Evolutionary conservation across 2,113 vertebrate genomes (phyloP).

Genomic region (Tachysurus vachellii): DNA sequence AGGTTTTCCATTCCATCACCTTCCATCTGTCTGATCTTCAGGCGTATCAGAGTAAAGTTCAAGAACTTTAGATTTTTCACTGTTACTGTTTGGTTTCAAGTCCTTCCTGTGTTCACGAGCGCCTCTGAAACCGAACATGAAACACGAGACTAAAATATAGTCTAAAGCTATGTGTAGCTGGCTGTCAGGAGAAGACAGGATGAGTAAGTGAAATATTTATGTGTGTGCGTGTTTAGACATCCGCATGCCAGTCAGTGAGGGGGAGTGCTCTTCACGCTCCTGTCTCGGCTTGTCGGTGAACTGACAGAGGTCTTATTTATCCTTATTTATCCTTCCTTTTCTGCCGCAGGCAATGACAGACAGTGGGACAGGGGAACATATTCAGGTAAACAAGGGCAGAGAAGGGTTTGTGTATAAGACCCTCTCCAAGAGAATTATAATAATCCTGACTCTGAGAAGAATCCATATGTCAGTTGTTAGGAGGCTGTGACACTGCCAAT

Average conservation of each 20-base stretch:
- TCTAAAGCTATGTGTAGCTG: neutral
- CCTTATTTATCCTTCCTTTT: slow-evolving; percentile 32
- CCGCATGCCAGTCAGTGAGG: slow-evolving; percentile 13
- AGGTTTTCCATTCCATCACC: neutral
- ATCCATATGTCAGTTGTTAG: slow-evolving; percentile 39
- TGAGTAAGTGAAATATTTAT: slow-evolving; percentile 19
- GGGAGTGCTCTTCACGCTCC: slow-evolving; percentile 49
- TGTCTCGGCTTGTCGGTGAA: slow-evolving; percentile 44
- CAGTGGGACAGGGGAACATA: slow-evolving; percentile 47
- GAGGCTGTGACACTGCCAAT: slow-evolving; percentile 42
- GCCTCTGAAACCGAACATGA: neutral
- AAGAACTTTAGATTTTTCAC: neutral
- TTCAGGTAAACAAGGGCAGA: slow-evolving; percentile 67
- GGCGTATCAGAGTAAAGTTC: neutral
- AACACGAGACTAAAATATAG: neutral
- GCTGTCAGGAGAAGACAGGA: slow-evolving; percentile 14
- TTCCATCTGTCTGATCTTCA: neutral
- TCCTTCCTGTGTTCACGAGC: neutral
- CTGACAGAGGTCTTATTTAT: slow-evolving; percentile 61
- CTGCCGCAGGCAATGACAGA: slow-evolving; percentile 59
- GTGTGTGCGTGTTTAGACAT: slow-evolving; percentile 14
- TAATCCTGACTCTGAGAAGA: slow-evolving; percentile 63
- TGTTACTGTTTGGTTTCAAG: neutral
- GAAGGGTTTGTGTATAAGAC: slow-evolving; percentile 61
- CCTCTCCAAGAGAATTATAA: slow-evolving; percentile 50